A percentile compares a stretch with the other conserved stretches of the same genome.
phyloP scores from a whole-genome alignment of 2,113 vertebrate species.

The Perccottus glenii region DNA sequence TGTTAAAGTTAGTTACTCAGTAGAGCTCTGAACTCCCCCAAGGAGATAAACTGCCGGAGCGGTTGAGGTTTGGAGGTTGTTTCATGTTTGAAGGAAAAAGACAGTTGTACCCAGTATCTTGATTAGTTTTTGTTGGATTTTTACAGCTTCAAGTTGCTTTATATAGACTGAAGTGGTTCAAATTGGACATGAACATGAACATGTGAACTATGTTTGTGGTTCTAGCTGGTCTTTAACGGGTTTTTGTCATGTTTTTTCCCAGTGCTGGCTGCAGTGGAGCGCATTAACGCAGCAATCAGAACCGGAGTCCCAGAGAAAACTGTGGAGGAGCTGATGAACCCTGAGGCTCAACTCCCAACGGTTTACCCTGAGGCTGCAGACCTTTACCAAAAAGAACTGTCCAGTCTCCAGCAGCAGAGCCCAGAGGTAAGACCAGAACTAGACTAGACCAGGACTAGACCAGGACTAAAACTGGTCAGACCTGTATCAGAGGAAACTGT shows the following conservation, averaged over 20 bases:
- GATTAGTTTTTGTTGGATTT: no score
- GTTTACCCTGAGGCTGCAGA: slow-evolving; percentile 89
- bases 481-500: neutral
- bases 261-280: slow-evolving; percentile 88
- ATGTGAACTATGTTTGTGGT: no score
- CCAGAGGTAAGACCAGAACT: slow-evolving; percentile 75
- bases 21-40: no score
- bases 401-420: slow-evolving; percentile 93
- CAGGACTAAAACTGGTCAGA: neutral
- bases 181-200: no score
- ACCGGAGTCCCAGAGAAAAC: slow-evolving; percentile 87
- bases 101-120: no score
- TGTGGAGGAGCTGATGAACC: slow-evolving; percentile 89
- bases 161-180: no score
- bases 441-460: no score
- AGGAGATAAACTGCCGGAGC: no score
- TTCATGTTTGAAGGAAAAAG: no score
- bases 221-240: neutral
- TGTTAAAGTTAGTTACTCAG: no score
- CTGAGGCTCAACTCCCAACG: slow-evolving; percentile 91
- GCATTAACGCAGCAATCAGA: slow-evolving; percentile 87
- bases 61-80: no score
- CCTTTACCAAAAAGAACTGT: slow-evolving; percentile 92
- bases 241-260: neutral
- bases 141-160: no score